Base-by-base conservation (phyloP, 2,797 vertebrate species). In the Schizopygopsis pylzovi region DNA sequence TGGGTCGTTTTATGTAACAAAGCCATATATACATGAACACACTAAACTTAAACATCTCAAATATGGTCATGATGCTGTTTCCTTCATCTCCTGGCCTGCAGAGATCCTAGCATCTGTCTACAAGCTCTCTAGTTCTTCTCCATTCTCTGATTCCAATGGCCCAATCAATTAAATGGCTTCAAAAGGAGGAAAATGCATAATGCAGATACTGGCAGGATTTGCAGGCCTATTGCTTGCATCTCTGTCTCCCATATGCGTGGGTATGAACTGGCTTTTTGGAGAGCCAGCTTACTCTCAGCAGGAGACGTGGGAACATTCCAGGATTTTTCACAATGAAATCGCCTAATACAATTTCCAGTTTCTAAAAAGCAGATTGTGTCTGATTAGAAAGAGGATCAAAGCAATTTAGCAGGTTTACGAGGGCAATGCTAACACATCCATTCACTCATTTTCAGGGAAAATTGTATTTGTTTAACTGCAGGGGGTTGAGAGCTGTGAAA, bases 371-470 rank as follows among this genome's bases (percentile, higher is more conserved):
- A 88, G 88, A 90, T 90, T 90, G 87, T 65, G 81, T 90, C 87
- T 85, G 81, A 90, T 89, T 90, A 90, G 79, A 87, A 88, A 85
- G 11, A 59, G 75, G 79, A 90, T 90, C 85, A 88, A 79, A 91
- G 70, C 70, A 85, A 81, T 86, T 87, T 73, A 84, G 75, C 79
- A 83, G 83, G 85, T 87, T 90, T 85, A 86, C 49, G 10, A 49
- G 88, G 73, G 71, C 67, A 86, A 85, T 86, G 59, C 87, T 72
- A 87, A 88, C 85, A 56, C 43, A 45, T 65, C 63, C 20, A 86
- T 71, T 71, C 87, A 75, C 52, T 89, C 65, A 72, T 71, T 78
- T 33, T 33, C 28, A 70, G 49, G n/a, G 82, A 77, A 63, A 37
- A 89, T 76, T 68, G 76, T 68, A 56, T 87, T 87, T 87, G 43